Percentiles rank a stretch among this genome's conserved stretches.
These are phyloP conservation scores for Dyspetes luteomarginatus DNA, from an alignment of 2,888 invertebrate species.

Conservation along the genomic window DNA sequence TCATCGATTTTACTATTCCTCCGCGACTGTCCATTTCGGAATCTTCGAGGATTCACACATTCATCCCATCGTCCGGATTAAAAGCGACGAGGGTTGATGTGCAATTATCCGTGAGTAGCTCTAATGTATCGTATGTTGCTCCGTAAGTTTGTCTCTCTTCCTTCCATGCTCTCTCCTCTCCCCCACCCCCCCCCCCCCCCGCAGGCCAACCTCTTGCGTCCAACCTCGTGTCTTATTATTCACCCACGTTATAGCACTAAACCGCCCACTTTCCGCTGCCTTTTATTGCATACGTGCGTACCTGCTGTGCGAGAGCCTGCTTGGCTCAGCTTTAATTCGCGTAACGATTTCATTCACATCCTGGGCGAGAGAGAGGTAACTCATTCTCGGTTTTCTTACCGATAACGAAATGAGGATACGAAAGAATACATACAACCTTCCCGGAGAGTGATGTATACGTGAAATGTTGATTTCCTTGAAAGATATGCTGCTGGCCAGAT, in stretches of 20 bases:
- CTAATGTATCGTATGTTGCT: no score
- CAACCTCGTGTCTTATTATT: slow-evolving; percentile 38
- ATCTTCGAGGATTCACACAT: slow-evolving; percentile 71
- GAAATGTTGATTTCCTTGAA: slow-evolving; percentile 56
- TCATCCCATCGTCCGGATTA: slow-evolving; percentile 72
- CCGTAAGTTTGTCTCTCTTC: no score
- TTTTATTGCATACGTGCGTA: slow-evolving; percentile 36
- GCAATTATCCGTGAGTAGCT: slow-evolving; percentile 70
- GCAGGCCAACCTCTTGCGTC: no score
- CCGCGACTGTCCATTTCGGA: slow-evolving; percentile 28
- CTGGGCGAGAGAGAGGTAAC: slow-evolving; percentile 23
- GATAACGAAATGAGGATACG: slow-evolving; percentile 8
- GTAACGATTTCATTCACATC: slow-evolving; percentile 59
- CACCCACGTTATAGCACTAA: slow-evolving; percentile 50
- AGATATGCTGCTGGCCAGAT: slow-evolving; percentile 48
- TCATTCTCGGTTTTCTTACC: not conserved
- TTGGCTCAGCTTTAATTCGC: slow-evolving; percentile 42
- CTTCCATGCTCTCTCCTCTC: no score
- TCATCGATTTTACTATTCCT: not conserved
- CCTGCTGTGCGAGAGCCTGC: slow-evolving; percentile 25
- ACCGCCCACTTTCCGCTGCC: slow-evolving; percentile 38
- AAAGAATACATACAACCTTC: not conserved
- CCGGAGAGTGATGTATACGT: slow-evolving; percentile 20
- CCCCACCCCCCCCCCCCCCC: no score
- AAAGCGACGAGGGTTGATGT: slow-evolving; percentile 73